These are phyloP conservation scores for Syrista parreyssii DNA, from an alignment of 2,888 invertebrate genomes.

Conservation along the genomic window DNA sequence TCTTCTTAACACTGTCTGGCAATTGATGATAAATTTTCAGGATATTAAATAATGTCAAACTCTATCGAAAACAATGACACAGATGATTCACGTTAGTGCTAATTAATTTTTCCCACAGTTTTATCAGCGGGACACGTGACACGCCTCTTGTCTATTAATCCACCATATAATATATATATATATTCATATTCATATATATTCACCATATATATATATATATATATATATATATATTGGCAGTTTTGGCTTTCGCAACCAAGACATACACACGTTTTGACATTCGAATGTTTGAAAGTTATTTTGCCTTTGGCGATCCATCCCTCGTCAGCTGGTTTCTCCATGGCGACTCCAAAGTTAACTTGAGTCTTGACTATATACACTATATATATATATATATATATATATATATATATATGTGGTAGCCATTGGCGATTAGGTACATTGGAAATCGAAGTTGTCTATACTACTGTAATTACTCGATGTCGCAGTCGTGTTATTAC, in stretches of 20 bases:
- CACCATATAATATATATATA: not conserved
- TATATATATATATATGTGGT: not conserved
- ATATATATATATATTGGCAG: not conserved
- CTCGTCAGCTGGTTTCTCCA: conserved; percentile 10
- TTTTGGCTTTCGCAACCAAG: conserved; percentile 20
- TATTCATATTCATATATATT: not conserved
- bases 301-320: conserved; percentile 12
- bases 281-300: conserved; percentile 19
- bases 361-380: not conserved
- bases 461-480: not conserved
- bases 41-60: not conserved
- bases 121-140: not conserved
- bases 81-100: not conserved
- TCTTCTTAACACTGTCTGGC: not conserved
- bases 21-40: not conserved
- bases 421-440: not conserved
- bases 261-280: conserved; percentile 18
- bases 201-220: not conserved
- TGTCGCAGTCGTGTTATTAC: not conserved
- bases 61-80: not conserved
- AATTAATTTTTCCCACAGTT: not conserved
- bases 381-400: not conserved
- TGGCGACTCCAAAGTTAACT: not conserved
- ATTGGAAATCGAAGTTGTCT: not conserved
- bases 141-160: not conserved